Evolutionary conservation across 2,888 invertebrate species (phyloP), one percentile per base, ranked within the genome.

Genomic region (Stenoptilia bipunctidactyla): DNA sequence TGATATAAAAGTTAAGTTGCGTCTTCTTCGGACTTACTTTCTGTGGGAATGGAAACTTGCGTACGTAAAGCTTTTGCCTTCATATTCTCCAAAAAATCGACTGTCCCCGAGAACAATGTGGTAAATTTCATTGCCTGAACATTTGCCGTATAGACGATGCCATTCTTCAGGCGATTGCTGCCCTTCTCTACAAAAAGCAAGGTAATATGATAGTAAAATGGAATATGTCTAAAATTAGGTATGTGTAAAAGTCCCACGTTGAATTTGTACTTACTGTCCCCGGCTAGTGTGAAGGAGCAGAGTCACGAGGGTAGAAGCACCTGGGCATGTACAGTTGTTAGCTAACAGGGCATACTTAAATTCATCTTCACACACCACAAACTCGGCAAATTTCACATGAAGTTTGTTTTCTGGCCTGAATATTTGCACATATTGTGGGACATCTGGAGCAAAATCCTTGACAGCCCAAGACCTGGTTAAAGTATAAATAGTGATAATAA

Each of bases 81-180:
- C 96, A 73, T 97, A 98, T 79, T 98, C 98, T 15, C 97, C 97
- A 66, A 98, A 98, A 84, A 99, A 98, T 48, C 97, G 89, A 59
- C 96, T 96, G 66, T 97, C 97, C 13, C 94, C 94, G 42, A 98
- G 88, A 44, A 93, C 90, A 52, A 98, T 98, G 76, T 98, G 97
- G 84, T 98, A 98, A 63, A 99, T 98, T 86, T 99, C 98, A 75
- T 99, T 99, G 51, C 98, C 98, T 1, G 98, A 98, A 75, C 98
- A 98, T 68, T 96, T 93, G 13, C 98, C 98, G 69, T 98, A 98
- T n/a, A 97, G 85, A 40, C 96, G 89, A 77, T 98, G 98, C 98
- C 98, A 99, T 75, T 98, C 96, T 77, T 98, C 98, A 33, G 92
- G 92, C 0, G 96, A 96, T 47, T 94, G 93, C 64, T 96, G 95